These are phyloP conservation scores for Perizoma flavofasciatum DNA, from an alignment of 2,888 invertebrate genomes.

Conservation along the genomic window DNA sequence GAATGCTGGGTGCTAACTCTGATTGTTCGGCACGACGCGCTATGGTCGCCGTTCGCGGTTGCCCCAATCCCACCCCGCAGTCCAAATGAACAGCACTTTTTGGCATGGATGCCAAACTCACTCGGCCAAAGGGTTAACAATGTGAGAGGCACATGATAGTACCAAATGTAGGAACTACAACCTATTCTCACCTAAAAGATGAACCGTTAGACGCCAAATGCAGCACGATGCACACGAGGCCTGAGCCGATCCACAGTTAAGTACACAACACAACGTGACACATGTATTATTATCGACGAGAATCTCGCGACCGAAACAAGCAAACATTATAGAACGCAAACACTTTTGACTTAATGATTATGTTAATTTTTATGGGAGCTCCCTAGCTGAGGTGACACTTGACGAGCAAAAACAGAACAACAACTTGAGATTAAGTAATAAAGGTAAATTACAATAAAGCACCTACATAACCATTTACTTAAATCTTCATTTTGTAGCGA, in stretches of 20 bases:
- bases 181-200: conserved; percentile 58
- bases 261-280: conserved; percentile 54
- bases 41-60: conserved; percentile 5
- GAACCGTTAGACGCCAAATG: conserved; percentile 65
- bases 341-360: conserved; percentile 24
- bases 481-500: too few relatives aligned
- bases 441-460: too few relatives aligned
- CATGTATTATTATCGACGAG: conserved; percentile 46
- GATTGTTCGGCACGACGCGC: conserved; percentile 22
- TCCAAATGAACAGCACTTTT: conserved; percentile 20
- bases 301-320: conserved; percentile 44
- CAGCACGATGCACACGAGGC: conserved; percentile 61
- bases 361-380: conserved; percentile 36
- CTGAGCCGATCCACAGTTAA: conserved; percentile 51
- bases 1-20: conserved; percentile 11
- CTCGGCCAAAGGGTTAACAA: conserved; percentile 10
- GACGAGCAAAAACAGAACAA: conserved; percentile 36
- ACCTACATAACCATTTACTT: too few relatives aligned
- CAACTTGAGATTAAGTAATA: too few relatives aligned
- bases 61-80: conserved; percentile 7
- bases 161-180: conserved; percentile 44
- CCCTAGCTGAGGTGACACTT: conserved; percentile 39
- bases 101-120: conserved; percentile 5
- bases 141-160: conserved; percentile 32
- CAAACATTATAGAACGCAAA: conserved; percentile 56